Base-by-base conservation (phyloP, 2,888 invertebrate genomes). In the Invenusta paracnida region DNA sequence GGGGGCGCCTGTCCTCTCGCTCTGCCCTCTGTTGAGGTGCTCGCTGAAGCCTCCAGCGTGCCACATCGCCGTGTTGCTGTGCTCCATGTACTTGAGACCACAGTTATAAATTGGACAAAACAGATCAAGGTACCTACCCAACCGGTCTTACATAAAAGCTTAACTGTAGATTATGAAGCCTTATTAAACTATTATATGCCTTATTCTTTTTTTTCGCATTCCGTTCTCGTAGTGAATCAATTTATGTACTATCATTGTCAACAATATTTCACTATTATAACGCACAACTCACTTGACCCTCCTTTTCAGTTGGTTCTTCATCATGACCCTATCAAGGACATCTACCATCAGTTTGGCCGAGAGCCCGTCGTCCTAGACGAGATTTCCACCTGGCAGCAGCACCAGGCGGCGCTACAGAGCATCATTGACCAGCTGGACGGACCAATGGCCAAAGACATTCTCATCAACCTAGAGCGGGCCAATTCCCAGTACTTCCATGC, bases 61-160 rank as follows among this genome's bases (percentile, higher is more conserved):
- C 89, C 89, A 0, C 89, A 89, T 86, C 88, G 91, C 85, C 87
- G 90, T 82, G 89, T 89, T 1, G 89, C 91, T 2, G 91, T 91
- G 0, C 87, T 91, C 23, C 91, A 91, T 88, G 90, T 91, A 0
- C 88, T 91, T 29, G 91, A 91, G 87, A 90, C 91, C 0, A 91
- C 91, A 30, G 90, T 91, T 30, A 89, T 91, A 29, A 90, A 90
- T 67, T 91, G 91, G 91, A 91, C 91, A 84, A 91, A 91, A 88
- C 91, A 91, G 86, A 91, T 91, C 84, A 90, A 90, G 90, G 91
- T 91, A 87, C 25, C 85, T 30, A 79, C 27, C 30, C 30, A 17
- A 30, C 5, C 25, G 29, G 30, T 83, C 1, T n/a, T 30, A 5
- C 48, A 48, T 48, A n/a, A n/a, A n/a, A n/a, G n/a, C n/a, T n/a